Base-by-base conservation (phyloP, 2,797 vertebrate species). In the Spinibarbus caldwelli region DNA sequence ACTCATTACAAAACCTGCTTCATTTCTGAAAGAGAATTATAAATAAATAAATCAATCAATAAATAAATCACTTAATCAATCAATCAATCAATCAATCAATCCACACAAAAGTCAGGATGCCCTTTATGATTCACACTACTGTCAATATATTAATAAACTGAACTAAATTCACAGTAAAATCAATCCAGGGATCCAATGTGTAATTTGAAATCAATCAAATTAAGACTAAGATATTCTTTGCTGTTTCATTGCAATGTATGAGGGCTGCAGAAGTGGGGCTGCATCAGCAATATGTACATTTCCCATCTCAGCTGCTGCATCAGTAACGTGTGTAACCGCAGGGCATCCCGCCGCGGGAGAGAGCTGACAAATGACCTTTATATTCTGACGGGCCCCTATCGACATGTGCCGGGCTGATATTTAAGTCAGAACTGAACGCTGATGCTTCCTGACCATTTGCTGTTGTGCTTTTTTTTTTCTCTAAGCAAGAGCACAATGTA, bases 311-410 rank as follows among this genome's bases (percentile, higher is more conserved):
- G 62, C 3, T 45, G 29, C 47, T n/a, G n/a, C 59, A 73, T 62
- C 80, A 83, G 80, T 68, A 76, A 38, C 7, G 6, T 0, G 10
- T 62, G 83, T 47, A 67, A 62, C 64, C 43, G n/a, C 3, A 54
- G 54, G 75, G 47, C 26, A 29, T 82, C 31, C n/a, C 47, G 6
- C 81, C 41, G 75, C n/a, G 38, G 54, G 85, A 79, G n/a, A 76
- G 19, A 4, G 14, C 49, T 77, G 83, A 86, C 36, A 82, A 80
- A 57, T 87, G 87, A 87, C 87, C 86, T 88, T 89, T 62, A 78
- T 86, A 29, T 59, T 79, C 66, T 75, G 85, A 87, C 54, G 52
- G 54, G 68, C 62, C 23, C 23, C 36, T n/a, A 59, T 82, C 6
- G 31, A 87, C 54, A 54, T 43, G 62, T 41, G 64, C 19, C 31